Evolutionary conservation across 30 jellyfish, hydroid and myxozoan genomes (phyloP), one percentile per base, ranked within the genome.

Genomic region (Hydractinia echinata): DNA sequence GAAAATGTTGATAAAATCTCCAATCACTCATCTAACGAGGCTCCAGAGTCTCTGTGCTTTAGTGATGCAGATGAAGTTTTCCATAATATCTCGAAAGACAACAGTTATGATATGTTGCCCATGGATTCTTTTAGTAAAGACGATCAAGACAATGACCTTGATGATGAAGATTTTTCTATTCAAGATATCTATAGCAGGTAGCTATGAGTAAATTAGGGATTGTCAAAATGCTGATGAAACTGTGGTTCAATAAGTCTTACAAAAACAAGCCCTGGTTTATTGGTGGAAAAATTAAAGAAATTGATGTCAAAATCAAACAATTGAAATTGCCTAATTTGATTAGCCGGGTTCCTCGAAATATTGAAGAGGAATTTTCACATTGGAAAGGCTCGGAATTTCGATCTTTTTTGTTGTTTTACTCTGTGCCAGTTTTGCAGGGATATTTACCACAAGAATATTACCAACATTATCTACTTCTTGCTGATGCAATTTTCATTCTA

Each of bases 201-300:
- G n/a, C n/a, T n/a, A n/a, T n/a, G n/a, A n/a, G n/a, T n/a, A n/a
- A n/a, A n/a, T n/a, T 81, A 6, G 88, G 88, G 44, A 49, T 81
- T 48, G 88, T 81, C 21, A 81, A 66, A 74, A 81, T 76, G 51
- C 6, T 81, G 84, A 64, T 64, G 18, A 76, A 55, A 30, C 55
- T 81, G 56, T 81, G 88, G 88, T 81, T 81, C 61, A 76, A 81
- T 66, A 67, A 67, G 48, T 8, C 13, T 8, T 67, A 67, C 77
- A 67, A 67, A 19, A 67, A 67, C 8, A 10, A 9, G 77, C 77
- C 77, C 8, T 67, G 77, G 77, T 67, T 9, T 67, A 19, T 67
- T 20, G 77, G 77, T 9, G 77, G 19, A 9, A 67, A 67, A 20
- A 44, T 67, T 10, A 9, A 13, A 9, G 44, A 67, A 10, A 20